Evolutionary conservation across 2,797 vertebrate genomes (phyloP).

Genomic region (Discoglossus pictus): DNA sequence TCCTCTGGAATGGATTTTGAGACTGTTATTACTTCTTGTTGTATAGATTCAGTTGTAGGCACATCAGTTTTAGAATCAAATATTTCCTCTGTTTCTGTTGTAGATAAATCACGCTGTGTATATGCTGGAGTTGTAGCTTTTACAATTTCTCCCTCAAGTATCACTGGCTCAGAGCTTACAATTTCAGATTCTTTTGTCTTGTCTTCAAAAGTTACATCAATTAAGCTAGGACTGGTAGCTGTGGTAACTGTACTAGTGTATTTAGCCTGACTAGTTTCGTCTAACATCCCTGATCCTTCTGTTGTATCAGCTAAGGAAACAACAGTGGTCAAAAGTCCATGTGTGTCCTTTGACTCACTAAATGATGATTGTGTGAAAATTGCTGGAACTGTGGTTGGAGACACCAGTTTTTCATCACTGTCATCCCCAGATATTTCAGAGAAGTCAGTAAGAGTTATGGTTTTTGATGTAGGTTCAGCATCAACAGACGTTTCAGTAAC

Average conservation of each 20-base stretch:
- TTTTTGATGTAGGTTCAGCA: neutral
- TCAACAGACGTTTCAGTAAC: slow-evolving; percentile 51
- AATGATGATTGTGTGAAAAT: neutral
- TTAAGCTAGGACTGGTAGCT: neutral
- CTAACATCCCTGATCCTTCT: slow-evolving; percentile 35
- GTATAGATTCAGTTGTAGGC: slow-evolving; percentile 37
- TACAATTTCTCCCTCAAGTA: slow-evolving; percentile 45
- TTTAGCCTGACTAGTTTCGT: slow-evolving; percentile 48
- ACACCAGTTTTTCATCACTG: neutral
- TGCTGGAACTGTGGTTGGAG: neutral
- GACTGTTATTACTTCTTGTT: slow-evolving; percentile 30
- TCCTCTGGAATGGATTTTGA: slow-evolving; percentile 57
- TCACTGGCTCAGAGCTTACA: slow-evolving; percentile 27
- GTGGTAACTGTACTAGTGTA: slow-evolving; percentile 10
- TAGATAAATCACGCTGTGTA: slow-evolving; percentile 7
- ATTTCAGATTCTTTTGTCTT: slow-evolving; percentile 35
- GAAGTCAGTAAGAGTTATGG: neutral
- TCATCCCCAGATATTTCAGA: slow-evolving; percentile 1
- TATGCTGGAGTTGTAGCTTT: slow-evolving; percentile 16
- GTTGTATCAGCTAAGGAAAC: slow-evolving; percentile 43
- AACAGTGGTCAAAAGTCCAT: slow-evolving; percentile 8
- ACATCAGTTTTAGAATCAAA: slow-evolving; percentile 26
- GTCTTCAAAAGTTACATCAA: neutral
- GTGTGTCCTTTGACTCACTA: slow-evolving; percentile 1
- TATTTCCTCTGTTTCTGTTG: slow-evolving; percentile 22